A percentile compares a stretch with the other conserved stretches of the same genome.
phyloP scores from a whole-genome alignment of 2,888 invertebrate species.

The Dascillus cervinus region DNA sequence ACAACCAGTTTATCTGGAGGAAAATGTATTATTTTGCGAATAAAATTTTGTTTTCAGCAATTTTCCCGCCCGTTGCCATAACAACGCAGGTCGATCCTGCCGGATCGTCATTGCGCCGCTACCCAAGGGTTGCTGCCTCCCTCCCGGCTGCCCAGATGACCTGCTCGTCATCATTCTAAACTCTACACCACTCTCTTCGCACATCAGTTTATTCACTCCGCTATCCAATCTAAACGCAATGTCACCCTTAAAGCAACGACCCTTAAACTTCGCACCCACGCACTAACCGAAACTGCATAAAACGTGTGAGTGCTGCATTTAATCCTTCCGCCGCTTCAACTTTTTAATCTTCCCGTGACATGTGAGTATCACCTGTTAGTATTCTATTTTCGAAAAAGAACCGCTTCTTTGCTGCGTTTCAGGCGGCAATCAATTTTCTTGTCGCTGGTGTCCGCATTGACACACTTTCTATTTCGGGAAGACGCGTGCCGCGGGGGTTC shows the following conservation, averaged over 20 bases:
- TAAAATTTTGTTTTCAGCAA: slow-evolving; percentile 17
- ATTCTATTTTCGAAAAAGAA: too few species aligned
- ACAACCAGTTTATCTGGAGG: too few species aligned
- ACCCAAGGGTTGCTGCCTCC: slow-evolving; percentile 23
- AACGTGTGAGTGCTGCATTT: slow-evolving; percentile 11
- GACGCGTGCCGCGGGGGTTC: too few species aligned
- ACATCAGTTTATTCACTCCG: slow-evolving; percentile 17
- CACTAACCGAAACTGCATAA: too few species aligned
- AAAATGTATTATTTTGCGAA: too few species aligned
- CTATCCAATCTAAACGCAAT: slow-evolving; percentile 14
- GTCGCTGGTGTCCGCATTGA: too few species aligned
- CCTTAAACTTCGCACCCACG: too few species aligned
- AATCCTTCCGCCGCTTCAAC: slow-evolving; percentile 2
- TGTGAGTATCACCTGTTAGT: slow-evolving; percentile 15
- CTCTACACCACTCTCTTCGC: slow-evolving; percentile 14
- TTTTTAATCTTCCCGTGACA: slow-evolving; percentile 9
- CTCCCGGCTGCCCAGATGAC: slow-evolving; percentile 16
- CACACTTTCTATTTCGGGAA: too few species aligned
- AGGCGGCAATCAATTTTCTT: too few species aligned
- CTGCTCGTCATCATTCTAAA: slow-evolving; percentile 16
- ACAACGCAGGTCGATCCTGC: slow-evolving; percentile 36
- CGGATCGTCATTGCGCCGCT: slow-evolving; percentile 30
- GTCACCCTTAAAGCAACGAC: slow-evolving; percentile 10
- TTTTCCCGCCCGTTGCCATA: slow-evolving; percentile 39
- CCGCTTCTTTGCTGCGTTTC: too few species aligned